These are phyloP conservation scores for Andrena dorsata DNA, from an alignment of 2,888 invertebrate species.

Conservation along the genomic window DNA sequence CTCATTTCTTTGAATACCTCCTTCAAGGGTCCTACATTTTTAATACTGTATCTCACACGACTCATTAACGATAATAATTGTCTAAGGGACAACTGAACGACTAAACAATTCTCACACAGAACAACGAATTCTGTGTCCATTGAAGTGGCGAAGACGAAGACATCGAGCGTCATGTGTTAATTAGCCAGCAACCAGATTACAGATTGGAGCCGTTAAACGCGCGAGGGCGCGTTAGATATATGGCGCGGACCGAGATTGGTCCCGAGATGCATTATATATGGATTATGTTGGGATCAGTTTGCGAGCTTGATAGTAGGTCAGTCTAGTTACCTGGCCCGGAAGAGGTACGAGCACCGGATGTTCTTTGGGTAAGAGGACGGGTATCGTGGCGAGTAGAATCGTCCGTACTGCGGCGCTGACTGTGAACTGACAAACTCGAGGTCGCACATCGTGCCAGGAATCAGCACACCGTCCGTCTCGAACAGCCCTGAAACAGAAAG, in stretches of 20 bases:
- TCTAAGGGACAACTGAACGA: no score
- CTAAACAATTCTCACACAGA: no score
- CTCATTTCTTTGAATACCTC: no score
- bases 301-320: conserved; percentile 59
- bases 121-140: no score
- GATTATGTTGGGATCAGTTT: conserved; percentile 66
- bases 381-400: conserved; percentile 96
- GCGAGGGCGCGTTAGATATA: conserved; percentile 56
- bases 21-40: no score
- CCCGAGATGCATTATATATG: conserved; percentile 68
- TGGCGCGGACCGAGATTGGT: conserved; percentile 55
- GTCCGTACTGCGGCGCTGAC: conserved; percentile 90
- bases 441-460: conserved; percentile 93
- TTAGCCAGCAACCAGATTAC: conserved; percentile 58
- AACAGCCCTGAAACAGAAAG: conserved; percentile 89
- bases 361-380: conserved; percentile 98
- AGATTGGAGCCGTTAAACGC: conserved; percentile 56
- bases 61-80: no score
- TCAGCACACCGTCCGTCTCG: conserved; percentile 92
- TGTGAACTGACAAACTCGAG: conserved; percentile 93
- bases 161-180: conserved; percentile 56
- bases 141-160: conserved; percentile 4
- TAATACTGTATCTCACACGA: no score
- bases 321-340: conserved; percentile 91
- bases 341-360: conserved; percentile 94